phyloP scores from a whole-genome alignment of 2,113 vertebrate species.

The Ameiurus melas region DNA sequence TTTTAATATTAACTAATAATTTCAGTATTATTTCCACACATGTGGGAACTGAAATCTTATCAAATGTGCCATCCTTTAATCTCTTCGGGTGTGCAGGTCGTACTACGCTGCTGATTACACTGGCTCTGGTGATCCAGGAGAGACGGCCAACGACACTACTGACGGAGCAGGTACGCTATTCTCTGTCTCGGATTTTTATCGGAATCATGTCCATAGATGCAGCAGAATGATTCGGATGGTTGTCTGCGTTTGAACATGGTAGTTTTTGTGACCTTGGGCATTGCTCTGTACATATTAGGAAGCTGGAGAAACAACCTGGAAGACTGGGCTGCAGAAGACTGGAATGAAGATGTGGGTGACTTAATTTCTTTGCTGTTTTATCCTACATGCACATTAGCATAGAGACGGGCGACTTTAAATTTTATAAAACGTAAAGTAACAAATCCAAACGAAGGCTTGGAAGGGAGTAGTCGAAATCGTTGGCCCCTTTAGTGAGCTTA shows the following conservation, averaged over 20 bases:
- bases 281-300: conserved; percentile 65
- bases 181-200: background rate
- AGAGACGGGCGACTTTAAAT: background rate
- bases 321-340: conserved; percentile 94
- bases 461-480: background rate
- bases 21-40: background rate
- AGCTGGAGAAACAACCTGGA: conserved; percentile 87
- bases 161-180: conserved; percentile 79
- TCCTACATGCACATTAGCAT: background rate
- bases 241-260: background rate
- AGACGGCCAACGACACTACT: conserved; percentile 78
- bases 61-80: background rate
- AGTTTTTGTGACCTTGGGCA: background rate
- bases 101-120: conserved; percentile 93
- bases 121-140: conserved; percentile 80
- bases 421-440: background rate
- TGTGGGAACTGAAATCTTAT: background rate
- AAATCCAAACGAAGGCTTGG: background rate
- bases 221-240: background rate
- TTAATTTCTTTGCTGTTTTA: background rate
- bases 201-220: background rate
- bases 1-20: background rate
- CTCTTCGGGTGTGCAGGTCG: conserved; percentile 69
- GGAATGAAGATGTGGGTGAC: conserved; percentile 92
- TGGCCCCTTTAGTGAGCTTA: background rate